Conservation (phyloP, 1,140 invertebrate genomes). For the Lasioglossum baleicum region DNA sequence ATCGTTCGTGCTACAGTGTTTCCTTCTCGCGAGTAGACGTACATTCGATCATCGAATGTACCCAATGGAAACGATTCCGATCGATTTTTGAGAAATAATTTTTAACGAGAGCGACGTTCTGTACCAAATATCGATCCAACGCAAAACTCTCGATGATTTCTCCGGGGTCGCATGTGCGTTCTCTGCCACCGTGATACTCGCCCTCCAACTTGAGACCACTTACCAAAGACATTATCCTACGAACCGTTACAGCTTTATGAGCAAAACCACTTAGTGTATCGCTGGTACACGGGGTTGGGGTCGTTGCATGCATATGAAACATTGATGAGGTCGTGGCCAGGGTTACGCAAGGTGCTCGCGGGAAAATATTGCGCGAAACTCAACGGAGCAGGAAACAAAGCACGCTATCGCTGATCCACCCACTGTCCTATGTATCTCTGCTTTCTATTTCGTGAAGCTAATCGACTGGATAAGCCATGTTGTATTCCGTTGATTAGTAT, state of each 20-base stretch:
- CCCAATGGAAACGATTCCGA: neutral
- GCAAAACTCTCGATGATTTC: slow-evolving; percentile 1
- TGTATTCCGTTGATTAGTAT: no score
- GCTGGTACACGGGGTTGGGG: slow-evolving; percentile 51
- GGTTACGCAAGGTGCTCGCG: slow-evolving; percentile 23
- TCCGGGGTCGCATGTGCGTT: slow-evolving; percentile 57
- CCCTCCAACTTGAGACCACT: slow-evolving; percentile 50
- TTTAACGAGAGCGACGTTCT: no score
- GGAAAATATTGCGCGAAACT: slow-evolving; percentile 41
- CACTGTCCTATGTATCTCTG: no score
- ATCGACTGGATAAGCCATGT: no score
- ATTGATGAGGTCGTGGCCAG: slow-evolving; percentile 69
- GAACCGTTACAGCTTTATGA: slow-evolving; percentile 73
- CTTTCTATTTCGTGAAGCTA: no score
- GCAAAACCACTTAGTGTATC: slow-evolving; percentile 79
- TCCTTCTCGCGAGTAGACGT: neutral
- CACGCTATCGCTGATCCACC: no score
- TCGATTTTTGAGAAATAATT: neutral
- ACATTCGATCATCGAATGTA: neutral
- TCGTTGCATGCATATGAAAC: slow-evolving; percentile 73
- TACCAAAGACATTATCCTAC: slow-evolving; percentile 59
- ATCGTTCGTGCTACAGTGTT: neutral
- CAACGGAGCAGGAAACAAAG: no score
- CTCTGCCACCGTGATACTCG: slow-evolving; percentile 13
- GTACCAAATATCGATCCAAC: neutral